phyloP scores from a whole-genome alignment of 2,888 invertebrate species.

The Mycalesis mineus region DNA sequence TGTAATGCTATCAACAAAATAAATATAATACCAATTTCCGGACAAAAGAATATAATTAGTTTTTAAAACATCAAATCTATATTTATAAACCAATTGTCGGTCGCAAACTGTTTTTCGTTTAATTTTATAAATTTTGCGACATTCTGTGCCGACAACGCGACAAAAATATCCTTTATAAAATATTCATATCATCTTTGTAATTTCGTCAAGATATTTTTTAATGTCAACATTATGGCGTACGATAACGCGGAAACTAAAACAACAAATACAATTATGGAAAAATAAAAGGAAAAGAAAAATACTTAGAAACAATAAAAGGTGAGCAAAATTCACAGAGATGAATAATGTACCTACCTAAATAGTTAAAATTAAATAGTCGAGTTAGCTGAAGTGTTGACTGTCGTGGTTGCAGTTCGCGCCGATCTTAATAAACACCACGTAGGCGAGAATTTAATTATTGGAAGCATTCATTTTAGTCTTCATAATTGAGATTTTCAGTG shows the following conservation, averaged over 20 bases:
- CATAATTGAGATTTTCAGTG: no score
- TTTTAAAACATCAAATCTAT: background rate
- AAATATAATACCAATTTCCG: conserved; percentile 28
- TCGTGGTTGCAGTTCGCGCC: no score
- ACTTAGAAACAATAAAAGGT: background rate
- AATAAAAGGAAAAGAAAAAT: background rate
- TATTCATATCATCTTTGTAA: background rate
- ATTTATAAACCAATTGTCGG: no score
- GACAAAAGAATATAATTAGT: background rate
- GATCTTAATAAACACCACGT: no score
- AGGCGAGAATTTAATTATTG: no score
- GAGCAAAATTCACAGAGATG: conserved; percentile 1
- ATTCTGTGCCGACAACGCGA: no score
- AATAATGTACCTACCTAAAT: background rate
- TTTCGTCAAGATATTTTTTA: background rate
- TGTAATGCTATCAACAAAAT: conserved; percentile 8
- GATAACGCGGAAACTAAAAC: background rate
- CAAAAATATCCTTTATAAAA: no score
- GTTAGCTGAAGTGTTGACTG: background rate
- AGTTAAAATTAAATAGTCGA: background rate
- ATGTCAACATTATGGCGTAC: background rate
- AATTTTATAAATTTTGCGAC: no score
- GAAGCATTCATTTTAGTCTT: no score
- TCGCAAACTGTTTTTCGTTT: no score
- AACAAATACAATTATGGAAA: background rate